Evolutionary conservation across 2,797 vertebrate species (phyloP).

Genomic region (Aldrovandia affinis): DNA sequence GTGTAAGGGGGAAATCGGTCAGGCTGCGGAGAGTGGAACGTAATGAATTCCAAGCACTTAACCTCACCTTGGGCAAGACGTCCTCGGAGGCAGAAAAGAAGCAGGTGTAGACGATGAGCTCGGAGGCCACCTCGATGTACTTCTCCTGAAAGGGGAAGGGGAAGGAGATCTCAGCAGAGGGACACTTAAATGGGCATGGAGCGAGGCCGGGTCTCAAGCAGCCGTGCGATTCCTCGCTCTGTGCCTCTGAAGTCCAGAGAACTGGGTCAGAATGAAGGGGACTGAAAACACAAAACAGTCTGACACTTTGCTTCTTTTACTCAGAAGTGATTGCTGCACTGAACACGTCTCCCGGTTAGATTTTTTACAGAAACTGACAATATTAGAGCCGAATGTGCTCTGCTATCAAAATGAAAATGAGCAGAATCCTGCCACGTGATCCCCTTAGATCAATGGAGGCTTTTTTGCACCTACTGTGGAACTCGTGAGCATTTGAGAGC

Average conservation of each 20-base stretch:
- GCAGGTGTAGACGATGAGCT: constrained; percentile 95
- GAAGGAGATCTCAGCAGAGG: neutral
- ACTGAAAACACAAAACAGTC: neutral
- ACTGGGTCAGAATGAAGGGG: neutral
- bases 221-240: neutral
- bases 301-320: neutral
- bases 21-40: neutral
- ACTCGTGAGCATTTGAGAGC: too few species aligned
- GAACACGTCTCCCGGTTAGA: too few species aligned
- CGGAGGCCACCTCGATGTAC: constrained; percentile 90
- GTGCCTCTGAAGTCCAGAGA: constrained; percentile 8
- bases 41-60: neutral
- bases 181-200: too few species aligned
- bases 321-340: neutral
- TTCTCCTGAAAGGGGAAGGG: constrained; percentile 82
- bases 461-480: too few species aligned
- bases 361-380: too few species aligned
- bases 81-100: constrained; percentile 96
- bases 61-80: constrained; percentile 86
- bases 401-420: too few species aligned
- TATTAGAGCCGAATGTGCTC: too few species aligned
- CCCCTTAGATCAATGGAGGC: too few species aligned
- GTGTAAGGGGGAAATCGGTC: neutral
- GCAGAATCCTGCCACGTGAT: too few species aligned
- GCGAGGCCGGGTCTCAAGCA: neutral